A percentile compares a stretch with the other conserved stretches of the same genome.
These are phyloP conservation scores for Ameiurus melas DNA, from an alignment of 2,113 vertebrate genomes.

Conservation along the genomic window DNA sequence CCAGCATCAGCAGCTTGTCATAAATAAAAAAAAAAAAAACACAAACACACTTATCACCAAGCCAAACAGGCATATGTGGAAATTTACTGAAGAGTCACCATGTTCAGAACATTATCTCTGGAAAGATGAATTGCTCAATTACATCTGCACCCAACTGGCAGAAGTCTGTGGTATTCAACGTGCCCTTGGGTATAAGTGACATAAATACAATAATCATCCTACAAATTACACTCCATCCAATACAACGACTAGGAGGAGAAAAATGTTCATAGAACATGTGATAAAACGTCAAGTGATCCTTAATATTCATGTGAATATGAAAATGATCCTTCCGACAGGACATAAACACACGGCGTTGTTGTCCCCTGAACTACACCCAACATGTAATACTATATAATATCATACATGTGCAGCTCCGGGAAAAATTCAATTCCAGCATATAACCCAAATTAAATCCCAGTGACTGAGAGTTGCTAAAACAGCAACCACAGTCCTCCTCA, in stretches of 20 bases:
- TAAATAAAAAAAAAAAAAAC: background rate
- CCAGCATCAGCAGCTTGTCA: background rate
- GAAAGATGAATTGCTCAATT: conserved; percentile 51
- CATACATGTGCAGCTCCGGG: background rate
- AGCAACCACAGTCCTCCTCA: background rate
- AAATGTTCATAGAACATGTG: background rate
- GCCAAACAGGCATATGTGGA: conserved; percentile 25
- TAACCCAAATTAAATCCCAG: background rate
- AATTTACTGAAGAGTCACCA: conserved; percentile 38
- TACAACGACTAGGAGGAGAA: background rate
- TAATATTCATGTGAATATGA: background rate
- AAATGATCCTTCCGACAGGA: background rate
- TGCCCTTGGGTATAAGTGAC: conserved; percentile 22
- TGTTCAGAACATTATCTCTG: conserved; percentile 42
- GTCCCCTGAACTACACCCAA: background rate
- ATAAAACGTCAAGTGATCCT: background rate
- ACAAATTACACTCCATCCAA: background rate
- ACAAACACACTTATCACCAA: conserved; percentile 6
- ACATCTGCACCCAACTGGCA: background rate
- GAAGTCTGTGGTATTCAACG: conserved; percentile 20
- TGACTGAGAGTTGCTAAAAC: background rate
- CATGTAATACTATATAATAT: background rate
- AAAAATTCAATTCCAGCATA: background rate
- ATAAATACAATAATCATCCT: background rate
- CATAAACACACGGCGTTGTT: background rate